A percentile compares a stretch with the other conserved stretches of the same genome.
These are phyloP conservation scores for Apamea monoglypha DNA, from an alignment of 2,888 invertebrate genomes.

Conservation along the genomic window DNA sequence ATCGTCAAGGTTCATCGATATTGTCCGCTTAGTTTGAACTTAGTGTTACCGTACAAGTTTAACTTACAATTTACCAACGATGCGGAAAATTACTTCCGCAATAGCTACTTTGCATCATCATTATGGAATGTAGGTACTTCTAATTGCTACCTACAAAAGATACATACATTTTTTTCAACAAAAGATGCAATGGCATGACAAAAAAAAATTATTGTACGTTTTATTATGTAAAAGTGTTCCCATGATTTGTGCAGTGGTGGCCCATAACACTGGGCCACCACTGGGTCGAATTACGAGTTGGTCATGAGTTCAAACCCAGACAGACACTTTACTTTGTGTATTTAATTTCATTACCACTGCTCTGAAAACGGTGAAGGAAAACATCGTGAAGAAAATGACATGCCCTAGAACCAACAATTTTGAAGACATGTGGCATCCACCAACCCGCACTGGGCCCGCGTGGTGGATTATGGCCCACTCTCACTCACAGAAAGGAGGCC, in stretches of 20 bases:
- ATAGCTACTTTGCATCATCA: constrained; percentile 3
- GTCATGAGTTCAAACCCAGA: not conserved
- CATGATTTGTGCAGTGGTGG: not conserved
- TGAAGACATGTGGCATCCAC: not conserved
- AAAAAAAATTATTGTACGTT: not conserved
- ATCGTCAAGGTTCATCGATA: constrained; percentile 20
- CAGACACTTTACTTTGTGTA: not conserved
- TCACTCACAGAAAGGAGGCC: not conserved
- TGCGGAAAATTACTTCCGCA: constrained; percentile 30
- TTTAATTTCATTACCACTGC: not conserved
- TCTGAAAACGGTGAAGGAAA: not conserved
- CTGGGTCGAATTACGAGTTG: no score
- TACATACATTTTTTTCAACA: not conserved
- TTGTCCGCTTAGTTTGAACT: constrained; percentile 4
- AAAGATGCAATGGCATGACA: not conserved
- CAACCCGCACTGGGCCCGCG: not conserved
- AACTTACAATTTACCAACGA: not conserved
- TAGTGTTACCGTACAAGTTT: not conserved
- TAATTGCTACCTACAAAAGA: not conserved
- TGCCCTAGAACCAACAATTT: not conserved
- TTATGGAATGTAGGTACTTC: not conserved
- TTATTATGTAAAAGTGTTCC: not conserved
- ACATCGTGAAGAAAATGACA: not conserved
- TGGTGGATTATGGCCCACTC: not conserved
- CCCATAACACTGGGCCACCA: no score